Percentiles rank a stretch among this genome's conserved stretches.
Conservation (phyloP, 2,113 vertebrate species). For the Typhlomys cinereus region DNA sequence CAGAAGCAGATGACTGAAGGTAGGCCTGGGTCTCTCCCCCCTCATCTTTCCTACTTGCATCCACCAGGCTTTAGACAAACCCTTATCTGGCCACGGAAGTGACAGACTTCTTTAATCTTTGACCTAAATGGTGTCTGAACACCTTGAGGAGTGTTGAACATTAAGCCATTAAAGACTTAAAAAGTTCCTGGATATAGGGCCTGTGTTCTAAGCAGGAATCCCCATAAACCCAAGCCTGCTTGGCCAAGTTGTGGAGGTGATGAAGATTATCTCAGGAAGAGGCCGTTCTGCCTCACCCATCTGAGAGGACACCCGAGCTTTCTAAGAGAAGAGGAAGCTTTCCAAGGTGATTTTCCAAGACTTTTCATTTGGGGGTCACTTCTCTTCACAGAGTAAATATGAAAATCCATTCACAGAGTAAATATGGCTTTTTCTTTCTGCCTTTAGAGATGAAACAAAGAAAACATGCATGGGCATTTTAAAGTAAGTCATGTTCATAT, state of each 20-base stretch:
- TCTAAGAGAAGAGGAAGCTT: background rate
- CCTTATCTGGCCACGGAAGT: conserved; percentile 42
- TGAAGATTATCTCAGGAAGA: background rate
- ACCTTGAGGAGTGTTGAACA: conserved; percentile 66
- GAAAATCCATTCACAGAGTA: background rate
- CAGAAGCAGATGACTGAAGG: conserved; percentile 35
- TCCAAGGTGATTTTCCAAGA: background rate
- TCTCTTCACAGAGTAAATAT: conserved; percentile 1
- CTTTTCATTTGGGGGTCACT: background rate
- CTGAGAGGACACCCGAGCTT: background rate
- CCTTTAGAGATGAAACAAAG: background rate
- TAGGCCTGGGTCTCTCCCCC: background rate
- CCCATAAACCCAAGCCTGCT: background rate
- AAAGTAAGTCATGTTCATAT: background rate
- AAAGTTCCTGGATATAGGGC: conserved; percentile 36
- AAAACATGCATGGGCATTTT: background rate
- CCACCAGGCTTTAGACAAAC: background rate
- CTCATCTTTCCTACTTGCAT: background rate
- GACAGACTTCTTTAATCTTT: conserved; percentile 68
- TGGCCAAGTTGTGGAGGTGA: background rate
- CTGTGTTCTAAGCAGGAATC: conserved; percentile 39
- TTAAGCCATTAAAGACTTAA: conserved; percentile 63
- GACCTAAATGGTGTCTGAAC: conserved; percentile 64
- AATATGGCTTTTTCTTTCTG: conserved; percentile 12
- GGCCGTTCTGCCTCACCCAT: background rate